Base-by-base conservation (phyloP, 2,888 invertebrate genomes). In the Clepsis dumicolana region DNA sequence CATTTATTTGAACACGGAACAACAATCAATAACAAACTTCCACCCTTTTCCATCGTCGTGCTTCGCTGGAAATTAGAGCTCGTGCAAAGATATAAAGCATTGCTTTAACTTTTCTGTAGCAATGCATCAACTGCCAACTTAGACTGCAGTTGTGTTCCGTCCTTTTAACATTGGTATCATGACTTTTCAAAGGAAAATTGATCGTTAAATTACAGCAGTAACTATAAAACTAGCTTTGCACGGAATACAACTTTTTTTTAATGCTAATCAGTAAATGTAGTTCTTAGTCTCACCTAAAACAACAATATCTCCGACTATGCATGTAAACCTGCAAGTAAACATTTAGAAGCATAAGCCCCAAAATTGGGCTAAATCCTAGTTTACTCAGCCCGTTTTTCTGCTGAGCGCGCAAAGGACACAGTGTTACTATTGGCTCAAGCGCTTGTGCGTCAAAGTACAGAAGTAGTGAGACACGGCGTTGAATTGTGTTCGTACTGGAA, bases 301-400 rank as follows among this genome's bases (percentile, higher is more conserved):
- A 62, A 32, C 53, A 60, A 21, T 14, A 65, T 25, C 44, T 44
- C 8, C 18, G 35, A 71, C 70, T 66, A 74, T 73, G 72, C 69
- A 73, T 72, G 72, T 64, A 71, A 59, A 64, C 70, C 50, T 72
- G 71, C 65, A 72, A 74, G 71, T 80, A 83, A 86, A 83, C 83
- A 81, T 85, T 83, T 80, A 79, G 80, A 81, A 82, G 80, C 79
- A 78, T 85, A 83, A 86, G 84, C 85, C 78, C 75, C 72, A 75
- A 85, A 89, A 88, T 88, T 88, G 86, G 84, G 82, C 81, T 86
- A 85, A 88, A 85, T 86, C 84, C 83, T 81, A 81, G 86, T 86
- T 85, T 86, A 80, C 82, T 84, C 83, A 81, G 83, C 78, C 72
- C 72, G 73, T 78, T 80, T 83, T 83, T 76, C 77, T 75, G 80